Conservation (phyloP, 1,140 invertebrate species). For the Diorhabda sublineata region DNA sequence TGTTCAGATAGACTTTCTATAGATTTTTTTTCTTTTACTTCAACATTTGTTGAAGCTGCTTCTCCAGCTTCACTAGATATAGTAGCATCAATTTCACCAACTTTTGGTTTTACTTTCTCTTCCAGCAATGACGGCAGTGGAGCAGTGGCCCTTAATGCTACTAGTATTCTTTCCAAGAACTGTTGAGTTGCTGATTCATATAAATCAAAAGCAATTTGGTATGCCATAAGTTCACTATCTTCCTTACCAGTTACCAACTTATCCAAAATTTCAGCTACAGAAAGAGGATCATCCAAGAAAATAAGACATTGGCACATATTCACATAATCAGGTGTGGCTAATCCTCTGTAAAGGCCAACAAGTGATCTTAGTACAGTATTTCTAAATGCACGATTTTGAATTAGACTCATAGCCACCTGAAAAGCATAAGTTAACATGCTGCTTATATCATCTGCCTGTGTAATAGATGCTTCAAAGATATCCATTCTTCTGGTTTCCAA, state of each 20-base stretch:
- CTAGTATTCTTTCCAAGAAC: constrained; percentile 84
- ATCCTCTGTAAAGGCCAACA: constrained; percentile 83
- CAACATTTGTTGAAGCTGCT: constrained; percentile 40
- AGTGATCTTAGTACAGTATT: constrained; percentile 83
- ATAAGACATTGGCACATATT: constrained; percentile 97
- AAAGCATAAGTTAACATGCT: constrained; percentile 93
- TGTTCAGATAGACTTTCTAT: constrained; percentile 63
- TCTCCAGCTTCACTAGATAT: constrained; percentile 25
- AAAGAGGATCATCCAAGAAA: constrained; percentile 88
- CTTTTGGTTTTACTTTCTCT: constrained; percentile 66
- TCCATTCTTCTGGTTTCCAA: constrained; percentile 95
- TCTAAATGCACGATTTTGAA: constrained; percentile 89
- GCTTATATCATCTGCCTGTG: constrained; percentile 84
- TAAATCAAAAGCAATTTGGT: constrained; percentile 98
- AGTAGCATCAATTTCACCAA: constrained; percentile 34
- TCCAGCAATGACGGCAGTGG: constrained; percentile 75
- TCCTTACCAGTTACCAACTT: constrained; percentile 77
- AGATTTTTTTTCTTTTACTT: constrained; percentile 50
- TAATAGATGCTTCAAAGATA: constrained; percentile 87
- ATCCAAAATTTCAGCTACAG: constrained; percentile 87
- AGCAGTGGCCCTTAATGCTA: constrained; percentile 76
- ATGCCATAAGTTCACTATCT: constrained; percentile 83
- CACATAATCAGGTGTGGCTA: constrained; percentile 88
- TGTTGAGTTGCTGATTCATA: constrained; percentile 99
- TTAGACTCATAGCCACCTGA: constrained; percentile 86